Evolutionary conservation across 2,888 invertebrate species (phyloP), one percentile per base, ranked within the genome.

Genomic region (Orthonevra nobilis): DNA sequence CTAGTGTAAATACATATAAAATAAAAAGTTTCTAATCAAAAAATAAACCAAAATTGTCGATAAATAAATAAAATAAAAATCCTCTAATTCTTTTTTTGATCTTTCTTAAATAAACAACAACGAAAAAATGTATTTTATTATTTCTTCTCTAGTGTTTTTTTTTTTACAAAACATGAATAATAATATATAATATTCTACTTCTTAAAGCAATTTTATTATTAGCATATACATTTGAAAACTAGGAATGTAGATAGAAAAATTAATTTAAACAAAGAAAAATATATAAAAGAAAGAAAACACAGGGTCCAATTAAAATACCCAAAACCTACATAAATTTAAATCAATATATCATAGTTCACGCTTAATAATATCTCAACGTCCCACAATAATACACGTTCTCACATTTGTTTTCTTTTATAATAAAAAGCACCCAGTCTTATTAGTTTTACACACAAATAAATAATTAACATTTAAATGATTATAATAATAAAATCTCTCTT

Each of bases 71-170:
- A 63, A 63, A 44, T 52, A 66, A 52, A 72, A 68, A n/a, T 60
- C 52, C 32, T 34, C 30, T 34, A 46, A 17, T n/a, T n/a, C n/a
- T 54, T 44, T 73, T 50, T 48, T 69, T 36, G 50, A 61, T 81
- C 77, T 81, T 83, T 63, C 36, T 48, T 60, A 81, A 75, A 83
- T 64, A 61, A 82, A 84, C 82, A 81, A 84, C 83, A 83, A 84
- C 83, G 83, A 84, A 84, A n/a, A n/a, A n/a, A n/a, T n/a, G n/a
- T n/a, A n/a, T n/a, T n/a, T n/a, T n/a, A n/a, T 83, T 81, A 84
- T 77, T 42, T 6, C 50, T 70, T 74, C 68, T 40, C 14, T 40
- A 19, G 61, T 12, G 9, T 17, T 19, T 46, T 63, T 60, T 4
- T 9, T 34, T 32, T 36, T 68, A 30, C 38, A 30, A 46, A 20